A percentile compares a stretch with the other conserved stretches of the same genome.
phyloP scores from a whole-genome alignment of 2,797 vertebrate genomes.

The Aldrovandia affinis region DNA sequence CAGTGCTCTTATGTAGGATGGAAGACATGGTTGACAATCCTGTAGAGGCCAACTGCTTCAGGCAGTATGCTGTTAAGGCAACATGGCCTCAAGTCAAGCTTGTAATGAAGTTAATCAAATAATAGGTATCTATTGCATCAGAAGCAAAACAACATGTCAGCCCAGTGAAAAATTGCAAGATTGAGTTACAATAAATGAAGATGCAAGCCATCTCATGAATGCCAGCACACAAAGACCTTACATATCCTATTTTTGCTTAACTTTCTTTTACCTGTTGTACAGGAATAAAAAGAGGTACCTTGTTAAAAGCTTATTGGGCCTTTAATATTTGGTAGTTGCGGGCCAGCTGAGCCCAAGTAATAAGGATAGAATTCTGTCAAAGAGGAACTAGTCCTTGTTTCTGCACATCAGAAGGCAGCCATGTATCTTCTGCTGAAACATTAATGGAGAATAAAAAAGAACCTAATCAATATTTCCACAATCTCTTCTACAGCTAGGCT shows the following conservation, averaged over 20 bases:
- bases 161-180: neutral
- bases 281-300: slow-evolving; percentile 19
- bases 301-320: neutral
- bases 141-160: slow-evolving; percentile 10
- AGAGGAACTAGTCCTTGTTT: neutral
- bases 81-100: slow-evolving; percentile 47
- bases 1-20: slow-evolving; percentile 42
- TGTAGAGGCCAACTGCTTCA: slow-evolving; percentile 33
- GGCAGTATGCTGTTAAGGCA: slow-evolving; percentile 49
- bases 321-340: slow-evolving; percentile 5
- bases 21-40: slow-evolving; percentile 11
- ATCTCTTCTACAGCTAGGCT: neutral
- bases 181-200: slow-evolving; percentile 10
- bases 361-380: neutral
- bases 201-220: neutral
- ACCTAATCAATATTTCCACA: neutral
- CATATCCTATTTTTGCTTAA: neutral
- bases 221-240: neutral
- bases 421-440: neutral
- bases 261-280: neutral
- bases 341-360: neutral
- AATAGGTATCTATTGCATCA: slow-evolving; percentile 27
- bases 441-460: neutral
- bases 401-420: slow-evolving; percentile 2
- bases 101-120: slow-evolving; percentile 30